Conservation (phyloP, 2,113 vertebrate species). For the Spheniscus mendiculus region DNA sequence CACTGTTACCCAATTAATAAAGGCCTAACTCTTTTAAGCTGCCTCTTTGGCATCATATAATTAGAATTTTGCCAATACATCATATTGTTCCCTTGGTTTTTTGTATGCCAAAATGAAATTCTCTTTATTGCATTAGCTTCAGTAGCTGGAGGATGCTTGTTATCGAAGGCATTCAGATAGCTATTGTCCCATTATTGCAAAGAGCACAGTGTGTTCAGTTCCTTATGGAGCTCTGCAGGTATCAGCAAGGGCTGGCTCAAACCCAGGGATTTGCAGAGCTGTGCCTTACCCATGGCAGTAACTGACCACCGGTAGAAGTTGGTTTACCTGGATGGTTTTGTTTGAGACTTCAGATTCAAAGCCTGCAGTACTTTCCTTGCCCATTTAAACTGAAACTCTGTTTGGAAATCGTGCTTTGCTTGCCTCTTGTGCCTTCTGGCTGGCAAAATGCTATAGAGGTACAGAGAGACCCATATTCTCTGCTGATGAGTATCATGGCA, state of each 20-base stretch:
- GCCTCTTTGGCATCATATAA: not conserved
- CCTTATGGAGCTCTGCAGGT: not conserved
- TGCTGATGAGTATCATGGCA: not conserved
- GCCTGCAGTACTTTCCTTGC: not conserved
- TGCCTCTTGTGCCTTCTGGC: not conserved
- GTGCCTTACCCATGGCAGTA: not conserved
- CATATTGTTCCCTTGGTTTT: not conserved
- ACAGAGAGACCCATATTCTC: not conserved
- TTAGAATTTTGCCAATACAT: slow-evolving; percentile 41
- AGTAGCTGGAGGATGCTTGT: not conserved
- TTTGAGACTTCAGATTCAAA: not conserved
- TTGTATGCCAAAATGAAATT: slow-evolving; percentile 13
- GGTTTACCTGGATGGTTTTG: not conserved
- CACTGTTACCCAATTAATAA: slow-evolving; percentile 32
- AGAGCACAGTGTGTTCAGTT: not conserved
- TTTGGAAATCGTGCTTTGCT: not conserved
- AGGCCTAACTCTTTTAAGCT: slow-evolving; percentile 22
- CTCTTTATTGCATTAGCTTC: slow-evolving; percentile 13
- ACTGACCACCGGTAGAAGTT: not conserved
- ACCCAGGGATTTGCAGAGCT: not conserved
- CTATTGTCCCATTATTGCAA: not conserved
- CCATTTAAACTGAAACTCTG: not conserved
- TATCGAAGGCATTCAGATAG: not conserved
- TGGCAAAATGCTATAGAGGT: not conserved
- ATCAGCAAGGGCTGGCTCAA: not conserved